A percentile compares a stretch with the other conserved stretches of the same genome.
These are phyloP conservation scores for Lymantria monacha DNA, from an alignment of 2,888 invertebrate genomes.

Conservation along the genomic window DNA sequence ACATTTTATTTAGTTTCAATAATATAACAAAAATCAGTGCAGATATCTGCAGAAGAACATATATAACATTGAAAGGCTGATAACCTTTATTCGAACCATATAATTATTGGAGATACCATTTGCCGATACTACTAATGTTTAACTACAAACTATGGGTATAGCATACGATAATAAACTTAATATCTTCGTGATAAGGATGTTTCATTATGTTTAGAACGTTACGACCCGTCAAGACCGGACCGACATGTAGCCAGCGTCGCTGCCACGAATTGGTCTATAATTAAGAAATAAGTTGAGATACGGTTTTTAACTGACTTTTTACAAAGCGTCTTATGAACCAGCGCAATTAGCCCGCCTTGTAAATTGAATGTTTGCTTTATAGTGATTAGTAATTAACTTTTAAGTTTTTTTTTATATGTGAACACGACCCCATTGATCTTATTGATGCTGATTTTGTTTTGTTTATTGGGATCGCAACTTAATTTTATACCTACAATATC, in stretches of 20 bases:
- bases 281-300: slow-evolving; percentile 82
- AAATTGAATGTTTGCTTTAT: slow-evolving; percentile 83
- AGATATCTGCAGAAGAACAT: slow-evolving; percentile 56
- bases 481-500: slow-evolving; percentile 59
- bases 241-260: slow-evolving; percentile 69
- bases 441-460: slow-evolving; percentile 64
- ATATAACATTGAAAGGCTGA: slow-evolving; percentile 73
- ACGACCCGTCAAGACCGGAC: slow-evolving; percentile 51
- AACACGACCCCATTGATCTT: slow-evolving; percentile 62
- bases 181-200: slow-evolving; percentile 32
- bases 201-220: slow-evolving; percentile 21
- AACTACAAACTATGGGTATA: slow-evolving; percentile 33
- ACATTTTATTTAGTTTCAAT: slow-evolving; percentile 19
- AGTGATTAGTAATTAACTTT: slow-evolving; percentile 80
- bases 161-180: slow-evolving; percentile 43
- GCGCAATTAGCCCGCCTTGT: slow-evolving; percentile 80
- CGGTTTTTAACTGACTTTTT: slow-evolving; percentile 78
- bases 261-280: slow-evolving; percentile 80
- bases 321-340: slow-evolving; percentile 70
- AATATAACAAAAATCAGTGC: slow-evolving; percentile 44
- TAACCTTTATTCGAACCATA: slow-evolving; percentile 75
- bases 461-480: slow-evolving; percentile 54
- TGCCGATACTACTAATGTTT: slow-evolving; percentile 60
- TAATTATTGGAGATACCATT: slow-evolving; percentile 78
- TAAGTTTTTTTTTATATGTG: slow-evolving; percentile 57